Percentiles rank a stretch among this genome's conserved stretches.
Conservation (phyloP, 2,113 vertebrate genomes). For the Macroglossus sobrinus region DNA sequence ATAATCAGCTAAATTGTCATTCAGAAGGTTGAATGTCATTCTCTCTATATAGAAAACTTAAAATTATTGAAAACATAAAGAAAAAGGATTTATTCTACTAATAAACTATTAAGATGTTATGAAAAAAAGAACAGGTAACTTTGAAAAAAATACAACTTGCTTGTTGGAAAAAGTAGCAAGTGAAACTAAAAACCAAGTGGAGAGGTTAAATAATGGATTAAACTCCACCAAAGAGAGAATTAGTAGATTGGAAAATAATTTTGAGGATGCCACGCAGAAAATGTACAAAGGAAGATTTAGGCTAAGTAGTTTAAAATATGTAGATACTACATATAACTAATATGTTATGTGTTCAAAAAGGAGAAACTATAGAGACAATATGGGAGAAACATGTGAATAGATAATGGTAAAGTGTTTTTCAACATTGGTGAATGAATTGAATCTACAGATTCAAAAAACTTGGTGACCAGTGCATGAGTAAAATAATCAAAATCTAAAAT, state of each 20-base stretch:
- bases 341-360: not conserved
- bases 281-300: not conserved
- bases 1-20: not conserved
- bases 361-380: not conserved
- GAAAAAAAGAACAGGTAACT: not conserved
- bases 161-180: not conserved
- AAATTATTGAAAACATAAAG: not conserved
- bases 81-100: not conserved
- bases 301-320: not conserved
- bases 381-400: not conserved
- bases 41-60: too few species aligned
- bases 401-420: not conserved
- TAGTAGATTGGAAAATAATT: not conserved
- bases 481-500: conserved; percentile 9
- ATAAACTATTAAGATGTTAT: not conserved
- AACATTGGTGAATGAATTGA: not conserved
- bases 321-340: not conserved
- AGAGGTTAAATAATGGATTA: not conserved
- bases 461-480: not conserved
- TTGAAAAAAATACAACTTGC: not conserved
- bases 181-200: not conserved
- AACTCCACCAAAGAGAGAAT: not conserved
- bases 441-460: not conserved
- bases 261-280: not conserved
- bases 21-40: not conserved